Conservation (phyloP, 1,140 invertebrate species). For the Dinoponera quadriceps region DNA sequence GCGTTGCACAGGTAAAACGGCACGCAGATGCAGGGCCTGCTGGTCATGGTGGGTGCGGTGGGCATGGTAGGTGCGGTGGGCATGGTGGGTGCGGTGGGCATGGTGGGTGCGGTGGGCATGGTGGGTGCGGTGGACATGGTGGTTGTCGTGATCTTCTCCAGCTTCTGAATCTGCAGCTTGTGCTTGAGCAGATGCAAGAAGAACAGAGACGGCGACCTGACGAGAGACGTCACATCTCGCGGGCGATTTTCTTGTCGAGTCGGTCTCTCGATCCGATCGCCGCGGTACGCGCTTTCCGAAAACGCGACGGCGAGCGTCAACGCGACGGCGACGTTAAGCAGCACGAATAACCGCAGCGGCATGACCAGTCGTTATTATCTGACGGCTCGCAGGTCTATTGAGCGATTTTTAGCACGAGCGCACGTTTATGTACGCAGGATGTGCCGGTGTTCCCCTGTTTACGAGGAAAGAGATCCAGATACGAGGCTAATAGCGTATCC, state of each 20-base stretch:
- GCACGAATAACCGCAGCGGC: constrained; percentile 40
- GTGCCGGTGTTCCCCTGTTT: constrained; percentile 60
- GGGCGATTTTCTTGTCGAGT: neutral
- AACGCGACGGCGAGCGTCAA: constrained; percentile 2
- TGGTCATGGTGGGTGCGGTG: constrained; percentile 21
- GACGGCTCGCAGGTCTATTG: constrained; percentile 59
- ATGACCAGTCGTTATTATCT: constrained; percentile 42
- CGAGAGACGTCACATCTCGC: neutral
- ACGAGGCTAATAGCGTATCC: constrained; percentile 50
- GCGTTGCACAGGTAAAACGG: constrained; percentile 86
- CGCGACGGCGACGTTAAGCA: neutral
- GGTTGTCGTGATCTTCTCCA: constrained; percentile 67
- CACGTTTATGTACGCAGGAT: constrained; percentile 73
- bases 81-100: neutral
- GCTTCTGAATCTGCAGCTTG: constrained; percentile 71
- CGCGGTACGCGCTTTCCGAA: neutral
- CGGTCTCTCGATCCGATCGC: constrained; percentile 10
- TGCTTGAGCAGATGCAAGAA: constrained; percentile 76
- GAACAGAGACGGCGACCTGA: constrained; percentile 48
- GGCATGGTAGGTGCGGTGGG: neutral
- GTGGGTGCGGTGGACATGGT: too few relatives aligned
- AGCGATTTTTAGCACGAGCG: constrained; percentile 63
- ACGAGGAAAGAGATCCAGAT: constrained; percentile 50
- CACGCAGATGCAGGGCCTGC: constrained; percentile 82
- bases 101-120: constrained; percentile 14